Evolutionary conservation across 2,113 vertebrate genomes (phyloP), one percentile per base, ranked within the genome.

Genomic region (Hypomesus transpacificus): DNA sequence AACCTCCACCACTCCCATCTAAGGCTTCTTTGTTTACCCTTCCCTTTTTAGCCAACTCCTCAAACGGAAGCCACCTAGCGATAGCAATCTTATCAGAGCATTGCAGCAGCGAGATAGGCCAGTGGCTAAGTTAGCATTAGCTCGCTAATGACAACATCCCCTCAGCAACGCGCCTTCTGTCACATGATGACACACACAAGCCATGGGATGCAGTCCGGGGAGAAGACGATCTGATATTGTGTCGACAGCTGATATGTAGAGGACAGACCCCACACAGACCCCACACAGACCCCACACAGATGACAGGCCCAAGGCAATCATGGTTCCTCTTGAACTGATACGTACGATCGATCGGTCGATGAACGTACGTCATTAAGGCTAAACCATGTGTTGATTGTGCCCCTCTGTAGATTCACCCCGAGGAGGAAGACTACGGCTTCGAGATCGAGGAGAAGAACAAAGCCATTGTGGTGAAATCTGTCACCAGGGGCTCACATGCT

Each of bases 381-480:
- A 8, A 8, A 13, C 63, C n/a, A 13, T 39, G 39, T 75, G 22
- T 17, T 57, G 46, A 21, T 67, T 56, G 57, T 64, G 74, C 8
- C 73, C 26, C 26, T 62, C 71, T 70, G 2, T 78, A 99, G 97
- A 94, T 99, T 85, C 91, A 95, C 71, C 96, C 97, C 0, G 95
- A 95, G 89, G 96, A 97, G 77, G 95, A 98, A 2, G 95, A 95
- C 87, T 99, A 98, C 0, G 97, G 97, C 74, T 99, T 99, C 66
- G 95, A 98, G 76, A 92, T 99, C 0, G 97, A 99, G 85, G 97
- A 99, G 87, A 98, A 95, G 90, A 98, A 96, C 91, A 99, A 98
- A 85, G 90, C 90, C 0, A 89, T 96, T 18, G 84, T 99, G 84
- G 97, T 99, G 85, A 99, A 95, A 86, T 95, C 93, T 9, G 94